Base-by-base conservation (phyloP, 1,140 invertebrate genomes). In the Pogonognathellus flavescens region DNA sequence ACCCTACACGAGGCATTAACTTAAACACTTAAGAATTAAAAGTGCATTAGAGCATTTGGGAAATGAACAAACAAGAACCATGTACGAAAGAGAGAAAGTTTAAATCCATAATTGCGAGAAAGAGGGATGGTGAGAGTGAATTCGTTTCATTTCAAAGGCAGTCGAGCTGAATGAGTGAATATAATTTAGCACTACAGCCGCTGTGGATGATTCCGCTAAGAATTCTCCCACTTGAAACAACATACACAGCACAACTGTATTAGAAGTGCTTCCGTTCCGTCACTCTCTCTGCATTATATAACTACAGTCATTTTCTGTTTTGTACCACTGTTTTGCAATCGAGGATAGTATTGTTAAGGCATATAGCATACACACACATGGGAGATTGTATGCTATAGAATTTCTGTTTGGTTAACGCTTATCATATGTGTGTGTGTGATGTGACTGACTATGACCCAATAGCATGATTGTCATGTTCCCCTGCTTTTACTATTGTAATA, bases 11-110 rank as follows among this genome's bases (percentile, higher is more conserved):
- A 41, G 14, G 70, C 70, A 41, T 76, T 50, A 76, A 49, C 31
- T 76, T 76, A 50, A 16, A 16, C 70, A 76, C 70, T 76, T 76
- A 50, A 76, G 70, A 76, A 76, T 76, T 76, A 76, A 76, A 76
- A 76, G 70, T 76, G 70, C 70, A 76, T 76, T 76, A 76, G 70
- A 76, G 70, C 70, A 76, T 76, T 76, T 76, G 70, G 70, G 70
- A 76, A 76, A 76, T 76, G 70, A 76, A 76, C 70, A 76, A 76
- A 76, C 70, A 76, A 31, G 14, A 49, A 50, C 25, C 22, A 41
- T 49, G 41, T 31, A 22, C 22, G 16, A 76, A n/a, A 8, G 31
- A 41, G 25, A 76, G 70, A 76, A 76, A 76, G 41, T 76, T 76
- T 50, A 41, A 76, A 76, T 41, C 41, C 70, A 76, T 76, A 76